Evolutionary conservation across 2,888 invertebrate species (phyloP).

Genomic region (Drosophila formosana): DNA sequence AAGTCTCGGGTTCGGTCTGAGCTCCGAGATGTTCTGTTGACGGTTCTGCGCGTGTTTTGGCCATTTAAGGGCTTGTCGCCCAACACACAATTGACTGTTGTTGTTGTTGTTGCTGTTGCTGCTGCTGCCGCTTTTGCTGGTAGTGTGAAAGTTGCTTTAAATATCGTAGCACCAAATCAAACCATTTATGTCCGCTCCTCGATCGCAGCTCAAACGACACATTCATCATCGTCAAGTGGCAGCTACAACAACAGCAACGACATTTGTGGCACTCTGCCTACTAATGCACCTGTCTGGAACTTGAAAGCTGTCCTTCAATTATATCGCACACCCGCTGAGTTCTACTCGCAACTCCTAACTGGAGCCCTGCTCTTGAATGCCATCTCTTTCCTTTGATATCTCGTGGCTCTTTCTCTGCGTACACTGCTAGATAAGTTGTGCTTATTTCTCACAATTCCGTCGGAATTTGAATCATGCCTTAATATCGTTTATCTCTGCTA

Average conservation of each 20-base stretch:
- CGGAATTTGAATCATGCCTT: conserved; percentile 57
- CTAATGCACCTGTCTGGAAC: conserved; percentile 74
- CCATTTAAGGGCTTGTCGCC: conserved; percentile 74
- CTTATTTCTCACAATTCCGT: conserved; percentile 22
- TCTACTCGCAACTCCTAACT: conserved; percentile 61
- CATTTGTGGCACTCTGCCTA: conserved; percentile 17
- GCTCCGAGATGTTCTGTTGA: conserved; percentile 20
- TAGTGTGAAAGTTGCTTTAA: conserved; percentile 80
- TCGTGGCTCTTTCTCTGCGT: background rate
- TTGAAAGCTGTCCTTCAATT: conserved; percentile 71
- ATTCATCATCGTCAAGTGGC: conserved; percentile 76
- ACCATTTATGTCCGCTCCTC: conserved; percentile 74
- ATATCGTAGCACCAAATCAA: conserved; percentile 74
- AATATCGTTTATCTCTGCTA: conserved; percentile 42
- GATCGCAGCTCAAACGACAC: conserved; percentile 63
- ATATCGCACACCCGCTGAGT: conserved; percentile 78
- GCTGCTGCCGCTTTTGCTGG: conserved; percentile 37
- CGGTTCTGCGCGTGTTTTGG: conserved; percentile 71
- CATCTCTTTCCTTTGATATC: background rate
- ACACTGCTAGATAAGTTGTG: conserved; percentile 55
- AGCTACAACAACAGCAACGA: conserved; percentile 23
- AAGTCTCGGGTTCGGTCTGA: conserved; percentile 22
- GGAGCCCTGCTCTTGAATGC: conserved; percentile 39
- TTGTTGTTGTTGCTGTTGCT: conserved; percentile 14
- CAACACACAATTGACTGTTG: conserved; percentile 68